phyloP scores from a whole-genome alignment of 2,797 vertebrate genomes.

The Semaprochilodus insignis region DNA sequence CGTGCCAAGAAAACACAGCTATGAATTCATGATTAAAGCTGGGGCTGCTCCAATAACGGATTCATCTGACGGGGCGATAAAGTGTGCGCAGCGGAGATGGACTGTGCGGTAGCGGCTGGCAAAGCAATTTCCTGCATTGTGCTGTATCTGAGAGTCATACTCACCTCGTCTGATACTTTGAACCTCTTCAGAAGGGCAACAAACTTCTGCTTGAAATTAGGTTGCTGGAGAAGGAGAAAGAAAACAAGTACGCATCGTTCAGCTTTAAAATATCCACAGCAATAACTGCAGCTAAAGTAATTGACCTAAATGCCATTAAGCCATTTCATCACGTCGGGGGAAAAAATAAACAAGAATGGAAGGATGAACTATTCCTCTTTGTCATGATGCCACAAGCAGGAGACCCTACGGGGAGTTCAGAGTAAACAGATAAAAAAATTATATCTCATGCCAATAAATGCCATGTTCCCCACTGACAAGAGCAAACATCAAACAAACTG shows the following conservation, averaged over 20 bases:
- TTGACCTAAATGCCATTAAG: neutral
- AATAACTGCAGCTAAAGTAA: neutral
- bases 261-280: neutral
- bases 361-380: neutral
- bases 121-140: neutral
- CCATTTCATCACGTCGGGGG: too few species aligned
- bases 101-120: too few species aligned
- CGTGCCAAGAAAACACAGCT: slow-evolving; percentile 16
- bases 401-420: neutral
- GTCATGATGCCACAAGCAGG: neutral
- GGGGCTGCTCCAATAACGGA: neutral
- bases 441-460: neutral
- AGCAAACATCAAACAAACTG: neutral
- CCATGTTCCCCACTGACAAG: slow-evolving; percentile 5
- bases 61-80: neutral
- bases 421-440: neutral
- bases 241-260: slow-evolving; percentile 17
- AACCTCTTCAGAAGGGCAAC: slow-evolving; percentile 86
- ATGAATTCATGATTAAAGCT: neutral
- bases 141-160: slow-evolving; percentile 14
- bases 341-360: neutral
- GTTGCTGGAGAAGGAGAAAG: slow-evolving; percentile 75
- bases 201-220: slow-evolving; percentile 88
- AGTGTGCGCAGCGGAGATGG: too few species aligned
- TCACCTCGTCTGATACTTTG: slow-evolving; percentile 86